Conservation (phyloP, 35 echinoderm and acorn worm species). For the Lytechinus variegatus region DNA sequence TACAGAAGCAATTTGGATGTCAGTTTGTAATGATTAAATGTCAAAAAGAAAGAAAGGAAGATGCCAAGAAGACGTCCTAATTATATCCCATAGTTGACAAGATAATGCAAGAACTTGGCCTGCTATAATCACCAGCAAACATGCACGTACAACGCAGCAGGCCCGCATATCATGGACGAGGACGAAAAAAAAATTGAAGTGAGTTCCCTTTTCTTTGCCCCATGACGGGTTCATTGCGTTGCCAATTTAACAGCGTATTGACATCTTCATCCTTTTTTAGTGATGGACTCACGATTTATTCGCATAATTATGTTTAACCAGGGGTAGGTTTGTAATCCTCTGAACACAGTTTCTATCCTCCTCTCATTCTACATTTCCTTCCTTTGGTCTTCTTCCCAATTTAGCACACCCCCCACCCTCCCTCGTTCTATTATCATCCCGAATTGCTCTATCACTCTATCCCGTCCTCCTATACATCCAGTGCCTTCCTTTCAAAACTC, state of each 20-base stretch:
- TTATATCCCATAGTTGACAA: not conserved
- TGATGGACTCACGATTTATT: constrained; percentile 50
- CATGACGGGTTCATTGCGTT: constrained; percentile 35
- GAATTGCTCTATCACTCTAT: not conserved
- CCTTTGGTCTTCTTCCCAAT: not conserved
- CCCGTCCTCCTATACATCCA: not conserved
- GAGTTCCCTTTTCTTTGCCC: not conserved
- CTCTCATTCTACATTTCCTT: not conserved
- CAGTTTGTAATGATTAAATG: not conserved
- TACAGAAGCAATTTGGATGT: constrained; percentile 2
- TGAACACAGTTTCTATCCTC: not conserved
- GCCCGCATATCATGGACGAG: not conserved
- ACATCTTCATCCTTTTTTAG: constrained; percentile 45
- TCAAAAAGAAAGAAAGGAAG: not conserved
- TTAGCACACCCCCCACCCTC: not conserved
- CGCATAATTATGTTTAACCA: constrained; percentile 54
- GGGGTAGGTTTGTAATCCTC: constrained; percentile 30
- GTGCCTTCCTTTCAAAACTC: not conserved
- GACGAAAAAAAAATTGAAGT: not conserved
- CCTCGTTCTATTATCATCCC: not conserved
- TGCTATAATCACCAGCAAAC: not conserved
- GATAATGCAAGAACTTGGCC: constrained; percentile 2
- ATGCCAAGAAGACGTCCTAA: not conserved
- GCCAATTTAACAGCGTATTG: not conserved
- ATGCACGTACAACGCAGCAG: not conserved